Percentiles rank a stretch among this genome's conserved stretches.
phyloP scores from a whole-genome alignment of 2,888 invertebrate genomes.

The Willowsia nigromaculata region DNA sequence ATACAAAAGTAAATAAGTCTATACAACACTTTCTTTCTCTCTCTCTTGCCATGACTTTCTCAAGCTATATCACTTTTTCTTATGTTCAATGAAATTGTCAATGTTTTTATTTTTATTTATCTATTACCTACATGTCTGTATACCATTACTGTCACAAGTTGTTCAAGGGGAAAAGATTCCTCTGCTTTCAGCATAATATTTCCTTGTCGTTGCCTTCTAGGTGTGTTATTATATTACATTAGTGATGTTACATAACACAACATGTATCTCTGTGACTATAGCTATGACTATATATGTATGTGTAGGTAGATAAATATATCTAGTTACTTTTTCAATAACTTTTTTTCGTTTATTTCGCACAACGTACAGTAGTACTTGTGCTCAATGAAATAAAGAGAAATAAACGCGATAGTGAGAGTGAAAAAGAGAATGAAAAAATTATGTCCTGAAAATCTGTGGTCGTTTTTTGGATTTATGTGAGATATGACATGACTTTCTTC shows the following conservation, averaged over 20 bases:
- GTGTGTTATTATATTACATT: background rate
- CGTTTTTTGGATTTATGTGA: constrained; percentile 63
- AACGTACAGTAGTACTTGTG: background rate
- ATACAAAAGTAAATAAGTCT: background rate
- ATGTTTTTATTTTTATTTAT: constrained; percentile 35
- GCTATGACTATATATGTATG: too few relatives aligned
- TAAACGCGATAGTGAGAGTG: background rate
- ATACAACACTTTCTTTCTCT: background rate
- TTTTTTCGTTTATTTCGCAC: background rate
- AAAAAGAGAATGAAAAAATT: constrained; percentile 35
- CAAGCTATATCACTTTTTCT: background rate
- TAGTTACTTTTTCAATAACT: constrained; percentile 23
- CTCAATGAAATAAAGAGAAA: background rate
- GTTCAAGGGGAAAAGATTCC: background rate
- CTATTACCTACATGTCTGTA: background rate
- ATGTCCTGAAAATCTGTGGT: constrained; percentile 53
- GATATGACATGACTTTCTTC: constrained; percentile 70
- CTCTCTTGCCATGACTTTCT: background rate
- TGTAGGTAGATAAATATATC: background rate
- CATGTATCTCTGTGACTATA: too few relatives aligned
- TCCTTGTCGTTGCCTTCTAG: background rate
- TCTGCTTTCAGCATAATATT: background rate
- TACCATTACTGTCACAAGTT: background rate
- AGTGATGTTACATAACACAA: too few relatives aligned
- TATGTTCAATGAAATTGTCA: background rate